Evolutionary conservation across 2,888 invertebrate genomes (phyloP), one percentile per base, ranked within the genome.

Genomic region (Lasioglossum marginatum): DNA sequence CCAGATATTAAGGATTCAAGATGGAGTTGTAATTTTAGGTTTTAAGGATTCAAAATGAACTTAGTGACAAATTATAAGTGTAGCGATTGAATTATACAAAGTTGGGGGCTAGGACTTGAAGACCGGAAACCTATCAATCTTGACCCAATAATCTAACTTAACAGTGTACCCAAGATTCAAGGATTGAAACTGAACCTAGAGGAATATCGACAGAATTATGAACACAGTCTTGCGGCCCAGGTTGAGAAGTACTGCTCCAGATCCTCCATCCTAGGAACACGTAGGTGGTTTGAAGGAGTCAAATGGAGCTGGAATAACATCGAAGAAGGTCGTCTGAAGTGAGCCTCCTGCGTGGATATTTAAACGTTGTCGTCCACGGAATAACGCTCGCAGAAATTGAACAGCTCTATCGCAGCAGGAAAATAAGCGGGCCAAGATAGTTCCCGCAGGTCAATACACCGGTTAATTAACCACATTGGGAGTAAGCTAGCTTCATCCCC

Each of bases 401-500:
- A 37, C 4, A 12, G 43, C 45, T 45, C 43, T 27, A 27, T 45
- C 4, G 19, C 23, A 4, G 34, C n/a, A n/a, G 12, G 2, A 57
- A 16, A 78, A 23, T 12, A 37, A 23, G 37, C 27, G 77, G 71
- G 71, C 37, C 4, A 10, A 66, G 68, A 37, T 68, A 79, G 57
- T 73, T 72, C 60, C 79, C 73, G 70, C 52, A 57, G 82, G 75
- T 68, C 81, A 75, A 80, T 82, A 83, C 48, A 74, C 73, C 76
- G 85, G 81, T 75, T 87, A 90, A 89, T 90, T 88, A 88, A 63
- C 52, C 79, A 31, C 81, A 79, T 77, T 63, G 78, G 52, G 79
- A 79, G 89, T 74, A 79, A 77, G 83, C 86, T 81, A 80, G 85
- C 81, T 88, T 82, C 81, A 82, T 80, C 63, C 80, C 72, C 83